phyloP scores from a whole-genome alignment of 1,140 invertebrate species.

The Aphidius gifuensis region DNA sequence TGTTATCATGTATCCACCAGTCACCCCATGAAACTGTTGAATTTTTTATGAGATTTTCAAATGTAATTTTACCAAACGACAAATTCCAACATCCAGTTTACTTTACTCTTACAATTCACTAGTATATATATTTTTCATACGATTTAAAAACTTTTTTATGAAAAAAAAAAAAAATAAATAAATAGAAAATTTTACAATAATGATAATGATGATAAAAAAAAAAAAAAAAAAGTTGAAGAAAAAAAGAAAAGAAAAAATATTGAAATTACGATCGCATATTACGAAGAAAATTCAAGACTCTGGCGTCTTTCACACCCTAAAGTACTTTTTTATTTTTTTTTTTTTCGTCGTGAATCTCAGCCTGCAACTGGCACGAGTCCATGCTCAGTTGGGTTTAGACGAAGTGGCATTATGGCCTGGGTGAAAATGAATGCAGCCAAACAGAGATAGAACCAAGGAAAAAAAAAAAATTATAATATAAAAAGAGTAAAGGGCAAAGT shows the following conservation, averaged over 20 bases:
- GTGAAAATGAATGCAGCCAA: slow-evolving; percentile 41
- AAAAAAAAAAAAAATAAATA: too few relatives aligned
- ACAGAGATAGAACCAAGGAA: slow-evolving; percentile 22
- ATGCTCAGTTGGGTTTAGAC: slow-evolving; percentile 25
- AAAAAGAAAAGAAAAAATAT: neutral
- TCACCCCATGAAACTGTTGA: too few relatives aligned
- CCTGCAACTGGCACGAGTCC: slow-evolving; percentile 49
- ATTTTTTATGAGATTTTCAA: too few relatives aligned
- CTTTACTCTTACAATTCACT: too few relatives aligned
- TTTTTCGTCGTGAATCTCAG: slow-evolving; percentile 25
- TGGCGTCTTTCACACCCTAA: slow-evolving; percentile 18
- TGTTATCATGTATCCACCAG: too few relatives aligned
- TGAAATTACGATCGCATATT: neutral
- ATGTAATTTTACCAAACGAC: too few relatives aligned
- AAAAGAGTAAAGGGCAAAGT: neutral
- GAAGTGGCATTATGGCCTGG: slow-evolving; percentile 6
- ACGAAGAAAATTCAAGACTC: slow-evolving; percentile 8
- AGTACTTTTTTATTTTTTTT: neutral
- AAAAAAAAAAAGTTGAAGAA: too few relatives aligned
- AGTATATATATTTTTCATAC: too few relatives aligned
- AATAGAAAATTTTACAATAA: too few relatives aligned
- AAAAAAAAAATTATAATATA: slow-evolving; percentile 11
- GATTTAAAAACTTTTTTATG: too few relatives aligned
- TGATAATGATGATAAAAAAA: neutral
- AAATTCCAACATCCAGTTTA: too few relatives aligned